Evolutionary conservation across 2,113 vertebrate genomes (phyloP), one percentile per base, ranked within the genome.

Genomic region (Nerophis lumbriciformis): DNA sequence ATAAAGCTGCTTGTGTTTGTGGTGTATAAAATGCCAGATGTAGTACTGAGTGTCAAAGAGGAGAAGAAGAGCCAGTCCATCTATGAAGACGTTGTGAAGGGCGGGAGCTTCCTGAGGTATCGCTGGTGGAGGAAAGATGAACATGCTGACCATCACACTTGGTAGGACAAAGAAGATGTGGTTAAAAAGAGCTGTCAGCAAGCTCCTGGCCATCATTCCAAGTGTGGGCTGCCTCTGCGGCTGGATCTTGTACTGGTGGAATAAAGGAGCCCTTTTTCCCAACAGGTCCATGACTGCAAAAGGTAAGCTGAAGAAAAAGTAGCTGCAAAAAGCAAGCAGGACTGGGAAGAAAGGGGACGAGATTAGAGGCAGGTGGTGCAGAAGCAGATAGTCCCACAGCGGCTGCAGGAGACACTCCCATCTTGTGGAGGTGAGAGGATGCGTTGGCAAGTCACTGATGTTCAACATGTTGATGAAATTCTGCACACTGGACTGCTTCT

Each of bases 21-120:
- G 90, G 77, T 91, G 89, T 6, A 85, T 59, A 39, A 80, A 48
- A 51, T 90, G 90, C 89, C 88, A 91, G 35, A 88, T 58, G 39
- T 65, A 90, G 48, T 90, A 90, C 73, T 91, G 90, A 8, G 86
- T 81, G 79, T 90, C 89, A 54, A 91, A 91, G 42, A 90, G 73
- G 10, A 91, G 86, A 44, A 89, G 78, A 1, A 50, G 13, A 21
- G 82, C 87, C 59, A 90, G 75, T 13, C 75, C 78, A 0, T 81
- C 84, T 0, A 74, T 44, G 12, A 85, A 71, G 1, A 90, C 15
- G 68, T 87, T 71, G 16, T 42, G 67, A 0, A 87, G 38, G 1
- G 76, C 72, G 0, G 89, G 89, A 47, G 88, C 88, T 4, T 63
- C 39, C 10, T 52, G 55, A 4, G 85, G 88, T 51, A 90, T 60